These are phyloP conservation scores for Chaitophorus viminalis DNA, from an alignment of 2,888 invertebrate species.

Conservation along the genomic window DNA sequence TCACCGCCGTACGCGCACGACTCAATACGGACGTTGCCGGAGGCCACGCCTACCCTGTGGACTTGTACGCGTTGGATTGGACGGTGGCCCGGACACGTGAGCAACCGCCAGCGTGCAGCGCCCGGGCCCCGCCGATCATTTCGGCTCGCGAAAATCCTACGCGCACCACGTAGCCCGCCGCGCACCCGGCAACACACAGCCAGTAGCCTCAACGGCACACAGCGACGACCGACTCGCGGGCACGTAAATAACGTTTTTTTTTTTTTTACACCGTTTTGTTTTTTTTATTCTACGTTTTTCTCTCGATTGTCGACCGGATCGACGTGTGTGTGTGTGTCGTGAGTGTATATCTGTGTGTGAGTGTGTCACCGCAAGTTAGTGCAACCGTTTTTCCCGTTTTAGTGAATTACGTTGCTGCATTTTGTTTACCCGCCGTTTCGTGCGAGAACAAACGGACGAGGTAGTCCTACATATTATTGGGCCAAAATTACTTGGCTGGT, in stretches of 20 bases:
- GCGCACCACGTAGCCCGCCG: conserved; percentile 54
- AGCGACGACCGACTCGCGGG: conserved; percentile 16
- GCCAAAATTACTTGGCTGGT: not conserved
- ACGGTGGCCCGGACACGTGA: conserved; percentile 58
- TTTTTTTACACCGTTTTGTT: conserved; percentile 41
- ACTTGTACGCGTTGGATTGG: conserved; percentile 60
- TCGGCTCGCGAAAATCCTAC: conserved; percentile 61
- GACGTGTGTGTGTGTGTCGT: not conserved
- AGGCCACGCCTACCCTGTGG: conserved; percentile 51
- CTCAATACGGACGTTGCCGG: conserved; percentile 47
- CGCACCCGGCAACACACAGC: conserved; percentile 50
- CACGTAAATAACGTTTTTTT: not conserved
- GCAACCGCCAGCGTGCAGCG: conserved; percentile 61
- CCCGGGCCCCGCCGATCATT: conserved; percentile 62
- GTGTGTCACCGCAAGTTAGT: not conserved
- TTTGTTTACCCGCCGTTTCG: not conserved
- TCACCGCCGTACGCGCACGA: conserved; percentile 35
- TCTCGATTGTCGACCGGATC: not conserved
- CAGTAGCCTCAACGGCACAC: conserved; percentile 52
- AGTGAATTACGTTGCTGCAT: not conserved
- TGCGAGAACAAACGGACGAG: not conserved
- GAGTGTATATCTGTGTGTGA: not conserved
- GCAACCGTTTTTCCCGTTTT: not conserved
- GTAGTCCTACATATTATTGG: too few species aligned
- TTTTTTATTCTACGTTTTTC: too few species aligned